phyloP scores from a whole-genome alignment of 1,140 invertebrate species.

The Drosophila kikkawai region DNA sequence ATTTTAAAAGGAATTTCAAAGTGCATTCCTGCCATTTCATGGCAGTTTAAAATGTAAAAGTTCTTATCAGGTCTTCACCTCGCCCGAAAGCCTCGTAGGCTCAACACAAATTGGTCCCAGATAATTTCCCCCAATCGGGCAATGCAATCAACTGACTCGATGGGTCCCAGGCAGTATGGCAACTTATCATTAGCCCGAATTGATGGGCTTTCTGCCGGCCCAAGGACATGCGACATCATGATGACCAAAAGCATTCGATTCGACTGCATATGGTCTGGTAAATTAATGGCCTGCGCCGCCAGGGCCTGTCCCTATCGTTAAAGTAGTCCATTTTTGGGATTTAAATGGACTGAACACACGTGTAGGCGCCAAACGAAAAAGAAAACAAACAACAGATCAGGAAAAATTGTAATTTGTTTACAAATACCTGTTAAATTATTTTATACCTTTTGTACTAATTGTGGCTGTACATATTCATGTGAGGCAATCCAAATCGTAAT shows the following conservation, averaged over 20 bases:
- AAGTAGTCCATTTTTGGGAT: constrained; percentile 47
- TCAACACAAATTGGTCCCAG: constrained; percentile 34
- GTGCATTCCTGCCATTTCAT: not conserved
- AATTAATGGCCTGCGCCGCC: constrained; percentile 51
- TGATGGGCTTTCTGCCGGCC: constrained; percentile 48
- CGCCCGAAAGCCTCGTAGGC: constrained; percentile 18
- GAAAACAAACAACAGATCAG: not conserved
- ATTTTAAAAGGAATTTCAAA: not conserved
- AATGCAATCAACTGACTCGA: constrained; percentile 45
- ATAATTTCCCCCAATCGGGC: constrained; percentile 44
- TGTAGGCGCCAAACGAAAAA: constrained; percentile 26
- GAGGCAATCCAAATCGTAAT: not conserved
- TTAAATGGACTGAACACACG: constrained; percentile 27
- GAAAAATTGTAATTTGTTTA: constrained; percentile 3
- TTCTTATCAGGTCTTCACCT: constrained; percentile 36
- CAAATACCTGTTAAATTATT: not conserved
- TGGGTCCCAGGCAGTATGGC: constrained; percentile 31
- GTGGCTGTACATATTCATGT: not conserved
- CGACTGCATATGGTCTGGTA: constrained; percentile 30
- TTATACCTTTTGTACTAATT: not conserved
- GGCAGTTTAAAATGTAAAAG: not conserved
- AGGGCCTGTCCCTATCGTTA: constrained; percentile 41
- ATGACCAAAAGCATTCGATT: constrained; percentile 48
- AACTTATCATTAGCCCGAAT: constrained; percentile 52
- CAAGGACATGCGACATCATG: constrained; percentile 63